Conservation (phyloP, 2,888 invertebrate genomes). For the Listrodromus nycthemerus region DNA sequence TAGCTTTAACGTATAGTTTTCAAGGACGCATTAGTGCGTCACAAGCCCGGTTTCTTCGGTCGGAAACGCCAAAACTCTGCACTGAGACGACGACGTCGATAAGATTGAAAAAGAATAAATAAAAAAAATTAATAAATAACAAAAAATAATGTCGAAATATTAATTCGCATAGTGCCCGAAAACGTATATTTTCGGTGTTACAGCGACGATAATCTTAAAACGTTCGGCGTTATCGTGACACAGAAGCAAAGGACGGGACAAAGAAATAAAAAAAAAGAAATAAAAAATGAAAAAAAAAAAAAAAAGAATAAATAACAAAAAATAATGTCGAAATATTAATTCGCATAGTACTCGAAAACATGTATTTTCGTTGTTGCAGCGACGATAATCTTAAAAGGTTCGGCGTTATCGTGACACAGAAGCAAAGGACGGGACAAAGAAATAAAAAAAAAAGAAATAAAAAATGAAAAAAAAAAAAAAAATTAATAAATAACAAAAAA, state of each 20-base stretch:
- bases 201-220: slow-evolving; percentile 13
- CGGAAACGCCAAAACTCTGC: slow-evolving; percentile 39
- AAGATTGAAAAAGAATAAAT: slow-evolving; percentile 31
- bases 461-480: no score
- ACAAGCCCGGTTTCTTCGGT: slow-evolving; percentile 10
- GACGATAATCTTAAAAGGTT: slow-evolving; percentile 17
- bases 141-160: not conserved
- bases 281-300: no score
- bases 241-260: no score
- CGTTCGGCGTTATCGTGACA: no score
- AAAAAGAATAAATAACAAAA: no score
- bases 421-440: no score
- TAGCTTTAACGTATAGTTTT: slow-evolving; percentile 55
- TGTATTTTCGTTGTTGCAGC: no score
- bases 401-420: no score
- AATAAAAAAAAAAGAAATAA: no score
- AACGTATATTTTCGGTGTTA: no score
- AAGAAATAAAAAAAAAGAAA: no score
- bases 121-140: not conserved
- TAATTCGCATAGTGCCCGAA: not conserved
- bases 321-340: not conserved
- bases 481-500: not conserved
- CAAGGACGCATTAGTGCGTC: slow-evolving; percentile 61
- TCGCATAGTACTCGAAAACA: not conserved
- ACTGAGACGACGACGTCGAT: slow-evolving; percentile 23